Evolutionary conservation across 2,797 vertebrate genomes (phyloP).

Genomic region (Chloroceryle inda): DNA sequence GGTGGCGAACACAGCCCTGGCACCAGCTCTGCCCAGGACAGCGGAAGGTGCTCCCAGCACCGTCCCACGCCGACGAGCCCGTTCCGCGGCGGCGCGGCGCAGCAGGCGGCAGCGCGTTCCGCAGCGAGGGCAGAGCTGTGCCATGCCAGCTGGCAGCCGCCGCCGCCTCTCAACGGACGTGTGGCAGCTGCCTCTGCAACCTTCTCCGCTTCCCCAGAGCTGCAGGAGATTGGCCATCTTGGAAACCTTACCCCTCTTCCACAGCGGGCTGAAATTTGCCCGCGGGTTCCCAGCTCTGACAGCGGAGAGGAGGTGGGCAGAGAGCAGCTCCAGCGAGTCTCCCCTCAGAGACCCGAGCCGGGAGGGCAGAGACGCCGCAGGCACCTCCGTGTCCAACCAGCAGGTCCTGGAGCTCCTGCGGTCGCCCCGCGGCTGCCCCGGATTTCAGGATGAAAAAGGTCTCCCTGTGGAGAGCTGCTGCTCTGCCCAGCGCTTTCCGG

Average conservation of each 20-base stretch:
- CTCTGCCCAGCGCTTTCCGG: background rate
- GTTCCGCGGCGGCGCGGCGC: rapidly evolving
- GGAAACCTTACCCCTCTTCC: background rate
- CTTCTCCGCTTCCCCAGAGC: background rate
- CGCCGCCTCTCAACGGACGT: background rate
- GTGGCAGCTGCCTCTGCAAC: background rate
- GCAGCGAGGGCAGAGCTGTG: background rate
- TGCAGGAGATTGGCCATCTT: background rate
- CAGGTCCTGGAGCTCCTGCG: background rate
- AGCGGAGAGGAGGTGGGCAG: background rate
- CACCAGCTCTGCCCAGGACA: background rate
- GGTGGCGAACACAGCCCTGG: background rate
- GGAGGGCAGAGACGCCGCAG: background rate
- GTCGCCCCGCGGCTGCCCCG: rapidly evolving
- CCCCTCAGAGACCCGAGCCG: rapidly evolving
- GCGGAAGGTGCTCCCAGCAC: background rate
- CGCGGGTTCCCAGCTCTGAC: background rate
- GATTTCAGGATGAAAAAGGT: background rate
- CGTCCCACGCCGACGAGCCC: background rate
- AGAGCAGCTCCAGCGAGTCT: background rate
- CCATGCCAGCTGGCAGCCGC: background rate
- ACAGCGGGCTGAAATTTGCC: background rate
- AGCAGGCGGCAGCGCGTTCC: background rate
- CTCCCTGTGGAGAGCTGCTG: background rate
- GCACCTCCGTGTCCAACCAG: rapidly evolving